These are phyloP conservation scores for Chaenogobius annularis DNA, from an alignment of 2,113 vertebrate species.

Conservation along the genomic window DNA sequence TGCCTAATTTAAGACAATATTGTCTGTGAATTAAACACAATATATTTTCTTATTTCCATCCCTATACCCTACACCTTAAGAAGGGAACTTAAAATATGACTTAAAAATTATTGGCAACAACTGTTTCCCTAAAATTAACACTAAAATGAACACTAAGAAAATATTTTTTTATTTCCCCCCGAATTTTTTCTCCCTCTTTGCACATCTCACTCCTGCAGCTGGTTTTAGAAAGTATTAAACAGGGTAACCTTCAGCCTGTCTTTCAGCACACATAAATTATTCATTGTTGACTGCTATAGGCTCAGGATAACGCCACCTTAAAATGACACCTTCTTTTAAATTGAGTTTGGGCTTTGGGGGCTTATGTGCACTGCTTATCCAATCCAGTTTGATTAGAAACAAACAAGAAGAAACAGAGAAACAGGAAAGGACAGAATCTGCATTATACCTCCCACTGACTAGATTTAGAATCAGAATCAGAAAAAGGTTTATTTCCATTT, in stretches of 20 bases:
- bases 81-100: too few relatives aligned
- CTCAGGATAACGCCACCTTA: background rate
- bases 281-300: background rate
- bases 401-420: background rate
- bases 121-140: too few relatives aligned
- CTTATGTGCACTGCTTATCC: background rate
- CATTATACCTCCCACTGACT: too few relatives aligned
- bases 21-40: too few relatives aligned
- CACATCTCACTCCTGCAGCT: background rate
- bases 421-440: too few relatives aligned
- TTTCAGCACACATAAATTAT: background rate
- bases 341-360: constrained; percentile 1
- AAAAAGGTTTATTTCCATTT: too few relatives aligned
- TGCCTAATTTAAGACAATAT: too few relatives aligned
- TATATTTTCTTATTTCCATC: too few relatives aligned
- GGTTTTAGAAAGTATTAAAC: background rate
- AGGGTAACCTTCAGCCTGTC: background rate
- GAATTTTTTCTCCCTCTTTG: background rate
- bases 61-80: too few relatives aligned
- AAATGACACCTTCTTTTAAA: constrained; percentile 5
- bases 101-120: too few relatives aligned
- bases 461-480: too few relatives aligned
- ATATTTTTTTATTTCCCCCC: background rate
- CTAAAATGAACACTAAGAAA: background rate
- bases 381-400: background rate